Conservation (phyloP, 2,797 vertebrate genomes). For the Neostethus bicornis region DNA sequence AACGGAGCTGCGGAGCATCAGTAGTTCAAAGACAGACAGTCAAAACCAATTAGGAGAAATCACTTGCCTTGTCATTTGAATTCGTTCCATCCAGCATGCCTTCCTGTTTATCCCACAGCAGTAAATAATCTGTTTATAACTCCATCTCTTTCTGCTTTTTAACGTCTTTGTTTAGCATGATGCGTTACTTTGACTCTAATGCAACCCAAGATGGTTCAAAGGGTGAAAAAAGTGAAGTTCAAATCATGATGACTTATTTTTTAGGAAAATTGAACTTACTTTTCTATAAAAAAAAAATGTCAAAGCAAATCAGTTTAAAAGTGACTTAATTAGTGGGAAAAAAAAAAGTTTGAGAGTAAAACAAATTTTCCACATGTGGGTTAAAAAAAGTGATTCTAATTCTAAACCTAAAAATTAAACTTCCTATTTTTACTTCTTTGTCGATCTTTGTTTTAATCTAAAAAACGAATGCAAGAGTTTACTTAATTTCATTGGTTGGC, state of each 20-base stretch:
- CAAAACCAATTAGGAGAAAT: slow-evolving; percentile 77
- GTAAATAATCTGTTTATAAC: slow-evolving; percentile 59
- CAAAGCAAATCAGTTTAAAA: not conserved
- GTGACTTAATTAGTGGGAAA: not conserved
- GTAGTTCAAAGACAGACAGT: slow-evolving; percentile 74
- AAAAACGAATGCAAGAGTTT: too few species aligned
- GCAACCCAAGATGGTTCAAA: slow-evolving; percentile 23
- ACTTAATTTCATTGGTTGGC: too few species aligned
- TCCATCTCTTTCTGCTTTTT: slow-evolving; percentile 8
- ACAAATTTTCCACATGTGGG: not conserved
- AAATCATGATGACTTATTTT: not conserved
- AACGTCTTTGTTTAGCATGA: not conserved
- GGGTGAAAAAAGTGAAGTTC: slow-evolving; percentile 4
- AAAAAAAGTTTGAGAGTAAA: not conserved
- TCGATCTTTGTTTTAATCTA: not conserved
- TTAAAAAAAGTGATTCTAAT: too few species aligned
- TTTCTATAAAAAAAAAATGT: not conserved
- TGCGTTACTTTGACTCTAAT: not conserved
- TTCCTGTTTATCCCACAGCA: slow-evolving; percentile 58
- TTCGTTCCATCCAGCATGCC: slow-evolving; percentile 67
- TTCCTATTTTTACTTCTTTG: not conserved
- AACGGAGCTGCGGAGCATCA: slow-evolving; percentile 31
- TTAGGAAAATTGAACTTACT: too few species aligned
- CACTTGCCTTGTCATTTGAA: slow-evolving; percentile 75
- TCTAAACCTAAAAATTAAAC: too few species aligned